Evolutionary conservation across 2,797 vertebrate genomes (phyloP), one percentile per base, ranked within the genome.

Genomic region (Antrozous pallidus): DNA sequence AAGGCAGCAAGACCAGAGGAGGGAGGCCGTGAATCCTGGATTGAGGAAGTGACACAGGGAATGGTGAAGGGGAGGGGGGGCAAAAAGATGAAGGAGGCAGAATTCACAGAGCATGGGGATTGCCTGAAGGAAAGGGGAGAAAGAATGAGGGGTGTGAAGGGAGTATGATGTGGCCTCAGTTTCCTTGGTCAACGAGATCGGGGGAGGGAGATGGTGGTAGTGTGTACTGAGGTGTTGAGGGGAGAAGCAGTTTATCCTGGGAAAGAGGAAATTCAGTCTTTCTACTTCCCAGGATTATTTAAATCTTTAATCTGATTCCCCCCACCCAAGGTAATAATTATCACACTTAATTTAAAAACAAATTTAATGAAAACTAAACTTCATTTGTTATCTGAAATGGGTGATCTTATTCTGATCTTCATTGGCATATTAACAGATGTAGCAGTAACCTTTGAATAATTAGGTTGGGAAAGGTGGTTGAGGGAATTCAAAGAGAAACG

Each of bases 301-400:
- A 69, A 86, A 49, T 6, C 0, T 56, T 82, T 85, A 63, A n/a
- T 71, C 17, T 80, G 31, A 63, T 8, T 3, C 6, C 6, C 61
- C 6, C 14, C 61, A 3, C 14, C 6, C 14, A 81, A 88, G 82
- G 6, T 1, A 69, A 6, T 90, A 36, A 42, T 88, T 38, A 18
- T 78, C 18, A 54, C 8, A 49, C 90, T 91, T 42, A 24, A 77
- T 58, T 71, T 42, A 71, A 87, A 92, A 95, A 63, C 8, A 11
- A 42, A 17, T 40, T 45, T 47, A 90, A 22, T 84, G 17, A 93
- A 91, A 70, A 45, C 67, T 65, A 87, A 92, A 81, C 8, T 56
- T 95, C 5, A 54, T 58, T 83, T 91, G 14, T 86, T 45, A 47
- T 77, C 18, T 4, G 33, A 95, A 31, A 26, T 63, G 17, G 28